phyloP scores from a whole-genome alignment of 2,113 vertebrate genomes.

The Grantiella picta region DNA sequence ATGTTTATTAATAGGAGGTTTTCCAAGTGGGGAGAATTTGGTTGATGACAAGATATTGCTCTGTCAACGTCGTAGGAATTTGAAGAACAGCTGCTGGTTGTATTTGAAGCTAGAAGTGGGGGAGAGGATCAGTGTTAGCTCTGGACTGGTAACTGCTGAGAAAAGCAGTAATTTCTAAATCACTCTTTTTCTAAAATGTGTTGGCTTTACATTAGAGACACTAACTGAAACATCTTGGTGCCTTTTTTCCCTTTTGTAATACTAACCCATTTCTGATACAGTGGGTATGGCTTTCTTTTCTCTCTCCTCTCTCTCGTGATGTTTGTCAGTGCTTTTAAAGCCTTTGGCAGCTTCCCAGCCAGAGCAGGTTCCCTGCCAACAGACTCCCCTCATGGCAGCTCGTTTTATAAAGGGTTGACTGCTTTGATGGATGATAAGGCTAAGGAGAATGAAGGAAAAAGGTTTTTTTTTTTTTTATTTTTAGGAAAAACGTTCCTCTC shows the following conservation, averaged over 20 bases:
- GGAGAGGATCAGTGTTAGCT: background rate
- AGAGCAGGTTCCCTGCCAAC: conserved; percentile 27
- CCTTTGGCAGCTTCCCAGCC: conserved; percentile 49
- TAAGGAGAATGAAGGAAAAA: background rate
- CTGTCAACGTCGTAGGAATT: background rate
- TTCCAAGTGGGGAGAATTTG: background rate
- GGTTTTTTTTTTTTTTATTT: background rate
- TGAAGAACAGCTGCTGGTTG: background rate
- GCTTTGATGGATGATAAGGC: conserved; percentile 42
- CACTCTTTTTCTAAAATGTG: background rate
- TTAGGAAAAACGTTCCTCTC: background rate
- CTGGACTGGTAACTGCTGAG: background rate
- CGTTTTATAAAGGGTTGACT: background rate
- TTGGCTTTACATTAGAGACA: background rate
- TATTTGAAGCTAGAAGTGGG: background rate
- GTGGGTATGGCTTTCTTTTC: background rate
- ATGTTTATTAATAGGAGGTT: background rate
- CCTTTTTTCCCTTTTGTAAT: background rate
- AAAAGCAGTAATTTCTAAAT: background rate
- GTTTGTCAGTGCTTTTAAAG: conserved; percentile 15
- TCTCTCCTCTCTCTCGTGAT: background rate
- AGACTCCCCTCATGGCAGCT: background rate
- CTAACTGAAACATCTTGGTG: background rate
- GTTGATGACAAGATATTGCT: background rate
- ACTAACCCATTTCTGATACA: background rate